Base-by-base conservation (phyloP, 2,113 vertebrate genomes). In the Archocentrus centrarchus region DNA sequence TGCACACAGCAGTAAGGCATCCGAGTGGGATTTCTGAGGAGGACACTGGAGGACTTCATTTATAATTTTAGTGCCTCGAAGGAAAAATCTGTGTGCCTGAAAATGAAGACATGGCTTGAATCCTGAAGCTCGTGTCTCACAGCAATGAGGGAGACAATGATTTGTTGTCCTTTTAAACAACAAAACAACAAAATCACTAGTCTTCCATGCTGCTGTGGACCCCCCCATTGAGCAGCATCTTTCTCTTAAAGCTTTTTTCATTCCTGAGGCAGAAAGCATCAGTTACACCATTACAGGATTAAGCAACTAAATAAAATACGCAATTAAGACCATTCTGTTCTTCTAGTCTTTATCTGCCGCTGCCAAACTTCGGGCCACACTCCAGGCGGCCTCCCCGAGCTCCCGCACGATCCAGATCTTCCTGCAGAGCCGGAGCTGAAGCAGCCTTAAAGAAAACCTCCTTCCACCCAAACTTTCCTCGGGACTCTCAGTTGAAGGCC, bases 121-220 rank as follows among this genome's bases (percentile, higher is more conserved):
- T 41, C 68, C 68, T 14, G 17, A 7, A 57, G 85, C 57, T 79
- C 66, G 81, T 79, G 90, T 93, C 95, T 84, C 93, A 91, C 41
- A 90, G 95, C 95, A 83, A 59, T 82, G 85, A 86, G 95, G 95
- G 39, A 94, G 95, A 96, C 96, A 87, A 89, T 90, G 95, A 95
- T 86, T 94, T 96, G 95, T 95, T 96, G 96, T 95, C 64, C 77
- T 78, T 75, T 86, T 61, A 44, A 76, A 62, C 57, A 89, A 90
- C 78, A 93, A 55, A 96, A 96, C 96, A 96, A 96, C 96, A 96
- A 96, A 96, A 96, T 96, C 96, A 96, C 95, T 95, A 96, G 96
- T 96, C 96, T 96, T 96, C 96, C 95, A 96, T 20, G 73, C 92
- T 53, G 94, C 94, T 35, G 17, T 61, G 89, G 91, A 96, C 93